phyloP scores from a whole-genome alignment of 1,140 invertebrate genomes.

The Theocolax elegans region DNA sequence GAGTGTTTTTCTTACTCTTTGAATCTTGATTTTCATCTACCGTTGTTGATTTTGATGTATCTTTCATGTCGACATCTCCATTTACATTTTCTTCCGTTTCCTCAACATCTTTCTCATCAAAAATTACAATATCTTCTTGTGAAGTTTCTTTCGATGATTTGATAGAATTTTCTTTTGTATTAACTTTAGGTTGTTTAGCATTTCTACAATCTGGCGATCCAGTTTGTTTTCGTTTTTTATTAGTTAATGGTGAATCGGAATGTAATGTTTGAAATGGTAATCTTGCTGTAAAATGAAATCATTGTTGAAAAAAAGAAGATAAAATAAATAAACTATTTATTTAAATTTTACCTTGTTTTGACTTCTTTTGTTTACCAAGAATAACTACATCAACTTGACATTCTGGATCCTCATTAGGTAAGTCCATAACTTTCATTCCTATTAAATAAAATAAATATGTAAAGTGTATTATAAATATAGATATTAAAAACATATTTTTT shows the following conservation, averaged over 20 bases:
- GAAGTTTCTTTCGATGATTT: conserved; percentile 23
- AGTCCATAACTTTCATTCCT: conserved; percentile 34
- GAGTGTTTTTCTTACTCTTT: conserved; percentile 30
- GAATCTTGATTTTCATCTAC: neutral
- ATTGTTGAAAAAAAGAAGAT: conserved; percentile 20
- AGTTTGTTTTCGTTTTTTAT: conserved; percentile 60
- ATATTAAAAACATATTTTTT: conserved; percentile 9
- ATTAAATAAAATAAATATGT: neutral
- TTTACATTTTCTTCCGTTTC: conserved; percentile 31
- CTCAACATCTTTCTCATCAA: conserved; percentile 11
- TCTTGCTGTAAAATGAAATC: conserved; percentile 53
- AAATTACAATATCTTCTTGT: conserved; percentile 24
- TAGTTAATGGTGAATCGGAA: conserved; percentile 48
- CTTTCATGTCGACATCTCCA: conserved; percentile 38
- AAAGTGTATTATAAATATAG: neutral
- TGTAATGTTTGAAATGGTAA: conserved; percentile 58
- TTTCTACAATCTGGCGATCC: conserved; percentile 49
- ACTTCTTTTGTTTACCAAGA: conserved; percentile 51
- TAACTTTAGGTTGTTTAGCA: conserved; percentile 56
- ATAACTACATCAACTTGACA: conserved; percentile 27
- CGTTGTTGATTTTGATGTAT: conserved; percentile 27
- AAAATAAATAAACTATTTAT: conserved; percentile 18
- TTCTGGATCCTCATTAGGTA: conserved; percentile 18
- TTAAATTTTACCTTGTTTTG: conserved; percentile 56
- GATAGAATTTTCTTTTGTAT: conserved; percentile 50